These are phyloP conservation scores for Intellagama lesueurii DNA, from an alignment of 2,797 vertebrate genomes.

Conservation along the genomic window DNA sequence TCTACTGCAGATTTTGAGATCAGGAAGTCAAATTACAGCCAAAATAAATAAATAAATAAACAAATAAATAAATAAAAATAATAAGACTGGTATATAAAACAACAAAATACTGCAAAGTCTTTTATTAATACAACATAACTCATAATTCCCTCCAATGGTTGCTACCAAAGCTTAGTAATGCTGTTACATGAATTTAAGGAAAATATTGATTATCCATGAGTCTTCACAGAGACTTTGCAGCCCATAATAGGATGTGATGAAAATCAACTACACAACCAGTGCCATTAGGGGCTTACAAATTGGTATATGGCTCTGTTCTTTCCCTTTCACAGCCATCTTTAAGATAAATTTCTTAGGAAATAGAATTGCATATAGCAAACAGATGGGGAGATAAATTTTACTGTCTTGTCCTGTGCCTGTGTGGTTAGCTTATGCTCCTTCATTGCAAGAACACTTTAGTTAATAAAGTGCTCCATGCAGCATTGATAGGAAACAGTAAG, in stretches of 20 bases:
- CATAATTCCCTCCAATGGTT: neutral
- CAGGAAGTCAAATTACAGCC: neutral
- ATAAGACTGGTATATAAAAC: neutral
- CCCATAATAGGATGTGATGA: neutral
- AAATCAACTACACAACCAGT: neutral
- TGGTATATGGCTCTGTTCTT: neutral
- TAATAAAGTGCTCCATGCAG: neutral
- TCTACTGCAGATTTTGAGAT: neutral
- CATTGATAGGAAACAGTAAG: neutral
- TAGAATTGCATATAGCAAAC: neutral
- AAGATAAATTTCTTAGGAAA: neutral
- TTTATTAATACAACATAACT: neutral
- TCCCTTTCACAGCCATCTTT: neutral
- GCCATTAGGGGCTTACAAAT: neutral
- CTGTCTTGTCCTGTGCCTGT: neutral
- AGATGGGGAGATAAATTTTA: neutral
- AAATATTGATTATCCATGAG: neutral
- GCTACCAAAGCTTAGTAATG: neutral
- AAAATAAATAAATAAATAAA: neutral
- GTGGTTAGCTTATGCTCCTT: neutral
- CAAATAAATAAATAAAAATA: neutral
- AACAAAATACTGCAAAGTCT: neutral
- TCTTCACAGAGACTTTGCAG: slow-evolving; percentile 9
- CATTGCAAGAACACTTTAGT: neutral
- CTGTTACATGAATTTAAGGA: slow-evolving; percentile 6